These are phyloP conservation scores for Mya arenaria DNA, from an alignment of 1,140 invertebrate genomes.

Conservation along the genomic window DNA sequence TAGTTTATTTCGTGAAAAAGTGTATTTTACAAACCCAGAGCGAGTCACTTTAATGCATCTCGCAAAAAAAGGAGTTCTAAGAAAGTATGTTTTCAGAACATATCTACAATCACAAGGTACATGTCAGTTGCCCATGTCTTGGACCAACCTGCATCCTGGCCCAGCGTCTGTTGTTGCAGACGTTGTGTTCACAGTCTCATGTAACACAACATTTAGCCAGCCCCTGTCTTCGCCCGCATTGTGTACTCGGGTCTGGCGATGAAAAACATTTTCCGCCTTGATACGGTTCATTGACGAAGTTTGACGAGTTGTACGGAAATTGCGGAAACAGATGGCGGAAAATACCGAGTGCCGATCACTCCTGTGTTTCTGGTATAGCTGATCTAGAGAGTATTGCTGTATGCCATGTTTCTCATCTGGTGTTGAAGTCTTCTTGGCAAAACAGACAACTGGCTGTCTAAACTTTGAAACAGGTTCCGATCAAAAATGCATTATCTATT, in stretches of 20 bases:
- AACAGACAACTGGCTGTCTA: no score
- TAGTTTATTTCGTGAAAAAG: no score
- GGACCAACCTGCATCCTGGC: slow-evolving; percentile 8
- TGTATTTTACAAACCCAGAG: no score
- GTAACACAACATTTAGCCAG: slow-evolving; percentile 43
- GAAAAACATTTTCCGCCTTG: slow-evolving; percentile 46
- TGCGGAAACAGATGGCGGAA: slow-evolving; percentile 44
- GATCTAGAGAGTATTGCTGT: not conserved
- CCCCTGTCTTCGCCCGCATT: slow-evolving; percentile 16
- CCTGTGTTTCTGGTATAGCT: not conserved
- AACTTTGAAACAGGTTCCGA: no score
- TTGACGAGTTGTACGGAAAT: not conserved
- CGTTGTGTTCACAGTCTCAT: slow-evolving; percentile 7
- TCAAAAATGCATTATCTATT: no score
- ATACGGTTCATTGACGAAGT: slow-evolving; percentile 20
- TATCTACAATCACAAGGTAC: not conserved
- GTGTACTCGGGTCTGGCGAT: slow-evolving; percentile 16
- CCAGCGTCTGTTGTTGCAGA: slow-evolving; percentile 6
- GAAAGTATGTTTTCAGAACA: not conserved
- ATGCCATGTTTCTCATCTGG: not conserved
- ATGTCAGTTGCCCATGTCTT: not conserved
- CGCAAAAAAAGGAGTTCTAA: no score
- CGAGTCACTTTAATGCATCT: no score
- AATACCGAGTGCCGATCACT: not conserved
- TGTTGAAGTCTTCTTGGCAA: not conserved